phyloP scores from a whole-genome alignment of 1,140 invertebrate genomes.

The Drosophila busckii region DNA sequence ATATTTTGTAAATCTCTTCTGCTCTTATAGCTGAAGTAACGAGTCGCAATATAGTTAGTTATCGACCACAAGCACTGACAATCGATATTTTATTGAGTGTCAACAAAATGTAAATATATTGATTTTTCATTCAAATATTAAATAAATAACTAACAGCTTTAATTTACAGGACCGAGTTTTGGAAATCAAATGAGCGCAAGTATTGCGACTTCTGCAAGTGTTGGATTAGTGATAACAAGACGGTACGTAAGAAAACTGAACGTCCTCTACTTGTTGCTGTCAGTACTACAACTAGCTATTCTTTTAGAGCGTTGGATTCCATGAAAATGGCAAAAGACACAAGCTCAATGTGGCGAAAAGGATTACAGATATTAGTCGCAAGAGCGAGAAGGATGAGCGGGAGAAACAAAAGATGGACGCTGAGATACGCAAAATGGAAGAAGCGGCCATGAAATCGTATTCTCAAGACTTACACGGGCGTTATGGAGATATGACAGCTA shows the following conservation, averaged over 20 bases:
- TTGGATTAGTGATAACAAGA: slow-evolving; percentile 98
- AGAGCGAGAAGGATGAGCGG: slow-evolving; percentile 88
- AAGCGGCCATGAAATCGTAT: slow-evolving; percentile 90
- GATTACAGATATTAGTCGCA: slow-evolving; percentile 91
- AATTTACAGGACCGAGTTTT: slow-evolving; percentile 93
- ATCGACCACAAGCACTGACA: not conserved
- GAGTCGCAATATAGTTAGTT: no score
- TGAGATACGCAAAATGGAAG: slow-evolving; percentile 93
- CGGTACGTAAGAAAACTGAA: slow-evolving; percentile 82
- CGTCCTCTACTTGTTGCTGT: not conserved
- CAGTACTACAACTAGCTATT: no score
- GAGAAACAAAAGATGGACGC: slow-evolving; percentile 87
- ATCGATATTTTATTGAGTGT: not conserved
- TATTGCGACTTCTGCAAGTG: slow-evolving; percentile 99
- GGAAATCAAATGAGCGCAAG: slow-evolving; percentile 97
- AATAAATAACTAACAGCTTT: not conserved
- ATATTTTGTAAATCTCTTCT: no score
- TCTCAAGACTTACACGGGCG: slow-evolving; percentile 83
- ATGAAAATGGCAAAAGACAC: slow-evolving; percentile 95
- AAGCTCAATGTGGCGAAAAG: slow-evolving; percentile 95
- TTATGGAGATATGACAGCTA: slow-evolving; percentile 85
- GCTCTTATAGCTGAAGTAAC: no score
- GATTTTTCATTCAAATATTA: no score
- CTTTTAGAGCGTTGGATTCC: slow-evolving; percentile 93
- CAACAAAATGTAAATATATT: slow-evolving; percentile 34